Base-by-base conservation (phyloP, 2,888 invertebrate genomes). In the Drosophila mimica region DNA sequence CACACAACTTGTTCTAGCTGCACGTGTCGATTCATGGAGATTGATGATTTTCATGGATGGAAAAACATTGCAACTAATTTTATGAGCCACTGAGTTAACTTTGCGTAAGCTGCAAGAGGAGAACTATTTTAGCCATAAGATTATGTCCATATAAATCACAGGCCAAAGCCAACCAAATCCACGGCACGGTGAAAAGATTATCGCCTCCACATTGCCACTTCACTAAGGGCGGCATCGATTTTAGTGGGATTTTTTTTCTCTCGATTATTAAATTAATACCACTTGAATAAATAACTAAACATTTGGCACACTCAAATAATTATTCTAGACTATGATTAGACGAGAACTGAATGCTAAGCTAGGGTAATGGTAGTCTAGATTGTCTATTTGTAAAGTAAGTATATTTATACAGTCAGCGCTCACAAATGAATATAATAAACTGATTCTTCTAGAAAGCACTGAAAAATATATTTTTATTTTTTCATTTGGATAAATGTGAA, bases 41-140 rank as follows among this genome's bases (percentile, higher is more conserved):
- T 43, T 52, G 69, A 40, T 34, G 62, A n/a, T 30, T 34, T 36
- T 51, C 31, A 53, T 60, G 20, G 36, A 34, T 31, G 13, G 34
- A 2, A 38, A 17, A 68, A 20, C 34, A 49, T 46, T 40, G 54
- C 43, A 56, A 79, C 59, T 75, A 56, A 69, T 60, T 58, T 60
- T 72, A 20, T 68, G 60, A 66, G 60, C 71, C 58, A 59, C 49
- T 66, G 63, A 48, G 62, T 40, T 54, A 63, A 40, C 58, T 77
- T 53, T 53, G 66, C 53, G 69, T 66, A 58, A 61, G 75, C 88
- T 88, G 88, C 31, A 87, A 85, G 51, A 84, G 57, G 40, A 84
- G 58, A 84, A 72, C 74, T 30, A 54, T 67, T 58, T 87, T 80
- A 87, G 73, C 80, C 53, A 48, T n/a, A 15, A n/a, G 11, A 38